These are phyloP conservation scores for Eriosoma lanigerum DNA, from an alignment of 1,140 invertebrate species.

Conservation along the genomic window DNA sequence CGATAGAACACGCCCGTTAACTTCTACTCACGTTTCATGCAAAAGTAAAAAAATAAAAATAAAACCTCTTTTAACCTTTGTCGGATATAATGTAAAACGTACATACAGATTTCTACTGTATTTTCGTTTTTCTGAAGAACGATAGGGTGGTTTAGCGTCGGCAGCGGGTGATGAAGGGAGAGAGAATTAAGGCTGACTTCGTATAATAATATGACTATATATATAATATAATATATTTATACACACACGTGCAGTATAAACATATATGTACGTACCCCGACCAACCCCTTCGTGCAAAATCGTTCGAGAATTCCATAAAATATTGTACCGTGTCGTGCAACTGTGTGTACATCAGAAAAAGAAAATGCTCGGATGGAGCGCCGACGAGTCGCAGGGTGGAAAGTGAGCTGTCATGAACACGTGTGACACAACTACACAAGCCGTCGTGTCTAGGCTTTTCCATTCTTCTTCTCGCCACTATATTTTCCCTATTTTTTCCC, in stretches of 20 bases:
- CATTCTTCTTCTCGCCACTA: conserved; percentile 37
- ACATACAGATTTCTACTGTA: conserved; percentile 23
- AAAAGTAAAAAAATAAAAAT: background rate
- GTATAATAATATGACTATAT: conserved; percentile 35
- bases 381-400: background rate
- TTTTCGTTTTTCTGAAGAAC: background rate
- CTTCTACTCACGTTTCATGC: conserved; percentile 11
- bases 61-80: conserved; percentile 28
- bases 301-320: conserved; percentile 51
- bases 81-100: conserved; percentile 5
- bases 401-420: conserved; percentile 48
- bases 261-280: background rate
- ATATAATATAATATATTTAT: conserved; percentile 12
- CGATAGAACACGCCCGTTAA: conserved; percentile 24
- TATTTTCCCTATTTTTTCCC: conserved; percentile 47
- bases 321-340: conserved; percentile 38
- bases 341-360: conserved; percentile 22
- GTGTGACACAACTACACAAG: conserved; percentile 45
- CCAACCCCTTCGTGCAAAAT: conserved; percentile 37
- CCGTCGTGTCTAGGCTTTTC: conserved; percentile 44
- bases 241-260: background rate
- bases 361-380: background rate
- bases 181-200: conserved; percentile 32
- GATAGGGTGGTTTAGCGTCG: background rate
- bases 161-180: background rate